Base-by-base conservation (phyloP, 2,113 vertebrate species). In the Anthoscopus minutus region DNA sequence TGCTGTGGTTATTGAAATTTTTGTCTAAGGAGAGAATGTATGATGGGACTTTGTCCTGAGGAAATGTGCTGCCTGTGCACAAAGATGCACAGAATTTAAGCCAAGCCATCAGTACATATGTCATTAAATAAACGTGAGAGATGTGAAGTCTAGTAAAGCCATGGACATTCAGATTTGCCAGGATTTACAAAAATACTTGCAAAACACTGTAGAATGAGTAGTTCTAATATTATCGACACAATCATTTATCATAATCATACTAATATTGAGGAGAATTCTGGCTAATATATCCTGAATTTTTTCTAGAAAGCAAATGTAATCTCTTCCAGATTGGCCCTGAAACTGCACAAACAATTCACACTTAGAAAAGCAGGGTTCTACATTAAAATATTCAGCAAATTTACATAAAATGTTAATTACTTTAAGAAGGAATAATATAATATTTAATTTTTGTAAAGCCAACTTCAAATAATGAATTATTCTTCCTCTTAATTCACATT, bases 391-490 rank as follows among this genome's bases (percentile, higher is more conserved):
- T 56, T 56, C 5, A 2, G 2, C 14, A 80, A 72, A 72, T 58
- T 50, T 70, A 33, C 70, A 76, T 86, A 72, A 95, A 67, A 76
- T 58, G 28, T 87, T 92, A 90, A 93, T 93, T 95, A 92, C 73
- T 97, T 80, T 79, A 94, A 77, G 33, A 79, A 37, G 4, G n/a
- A 13, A 33, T 64, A 86, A 66, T 94, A 79, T 86, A 91, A 94
- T 89, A 71, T 85, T 96, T 92, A 80, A 82, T 82, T 88, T 92
- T 86, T 60, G 78, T 69, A 69, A 83, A 89, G 35, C 19, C 40
- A 67, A 74, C 47, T 30, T 73, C 28, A 94, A 94, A 87, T 92
- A 93, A 91, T 61, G 64, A 85, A 77, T 81, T 78, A 58, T 64
- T 74, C 11, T 93, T 87, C 47, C n/a, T 83, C 42, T 83, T 91